Evolutionary conservation across 2,113 vertebrate genomes (phyloP).

Genomic region (Carassius gibelio): DNA sequence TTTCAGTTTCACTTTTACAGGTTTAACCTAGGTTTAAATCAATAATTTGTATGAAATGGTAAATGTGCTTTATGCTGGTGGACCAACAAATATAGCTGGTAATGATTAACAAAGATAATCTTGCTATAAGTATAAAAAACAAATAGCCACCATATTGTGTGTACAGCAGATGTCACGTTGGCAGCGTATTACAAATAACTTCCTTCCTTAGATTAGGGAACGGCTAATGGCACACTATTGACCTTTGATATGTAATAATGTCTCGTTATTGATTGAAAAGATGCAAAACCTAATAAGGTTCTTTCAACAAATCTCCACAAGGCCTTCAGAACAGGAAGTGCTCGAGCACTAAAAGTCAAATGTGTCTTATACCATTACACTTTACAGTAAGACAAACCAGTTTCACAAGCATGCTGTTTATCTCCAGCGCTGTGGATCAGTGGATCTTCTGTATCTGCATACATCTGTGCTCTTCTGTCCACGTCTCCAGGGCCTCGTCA

Average conservation of each 20-base stretch:
- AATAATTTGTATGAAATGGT: too few species aligned
- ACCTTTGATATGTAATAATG: constrained; percentile 1
- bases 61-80: background rate
- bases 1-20: background rate
- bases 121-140: background rate
- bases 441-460: background rate
- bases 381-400: background rate
- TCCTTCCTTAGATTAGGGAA: background rate
- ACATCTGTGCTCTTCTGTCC: background rate
- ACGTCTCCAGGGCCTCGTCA: background rate
- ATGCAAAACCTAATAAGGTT: constrained; percentile 27
- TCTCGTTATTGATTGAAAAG: constrained; percentile 36
- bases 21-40: background rate
- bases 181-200: background rate
- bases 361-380: background rate
- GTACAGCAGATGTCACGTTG: background rate
- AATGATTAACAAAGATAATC: background rate
- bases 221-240: constrained; percentile 3
- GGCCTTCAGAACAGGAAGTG: background rate
- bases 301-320: background rate
- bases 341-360: background rate
- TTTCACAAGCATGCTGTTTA: background rate
- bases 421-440: background rate
- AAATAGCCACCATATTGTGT: background rate
- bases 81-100: background rate